Conservation (phyloP, 2,113 vertebrate genomes). For the Centropristis striata region DNA sequence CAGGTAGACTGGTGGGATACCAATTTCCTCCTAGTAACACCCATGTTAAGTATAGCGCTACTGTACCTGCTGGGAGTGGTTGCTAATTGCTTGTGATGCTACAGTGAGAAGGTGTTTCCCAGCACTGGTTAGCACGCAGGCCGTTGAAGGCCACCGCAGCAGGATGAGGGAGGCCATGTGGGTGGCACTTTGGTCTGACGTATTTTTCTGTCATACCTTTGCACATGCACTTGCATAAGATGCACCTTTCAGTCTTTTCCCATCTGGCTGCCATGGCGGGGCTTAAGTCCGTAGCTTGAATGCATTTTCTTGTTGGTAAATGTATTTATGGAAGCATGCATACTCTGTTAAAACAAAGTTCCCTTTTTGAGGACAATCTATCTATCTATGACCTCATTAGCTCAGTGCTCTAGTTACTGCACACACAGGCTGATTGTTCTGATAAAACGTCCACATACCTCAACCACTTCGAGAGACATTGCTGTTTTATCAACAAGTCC, state of each 20-base stretch:
- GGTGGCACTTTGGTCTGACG: slow-evolving; percentile 64
- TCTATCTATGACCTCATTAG: slow-evolving; percentile 50
- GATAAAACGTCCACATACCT: slow-evolving; percentile 14
- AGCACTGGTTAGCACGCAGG: slow-evolving; percentile 49
- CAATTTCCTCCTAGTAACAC: slow-evolving; percentile 10
- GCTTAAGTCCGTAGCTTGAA: background rate
- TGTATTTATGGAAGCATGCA: background rate
- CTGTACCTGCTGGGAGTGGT: slow-evolving; percentile 27
- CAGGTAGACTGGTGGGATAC: slow-evolving; percentile 53
- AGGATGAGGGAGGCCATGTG: slow-evolving; percentile 60
- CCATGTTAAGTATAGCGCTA: slow-evolving; percentile 33
- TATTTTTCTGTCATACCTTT: slow-evolving; percentile 45
- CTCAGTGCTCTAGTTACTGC: slow-evolving; percentile 28
- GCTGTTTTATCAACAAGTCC: slow-evolving; percentile 2
- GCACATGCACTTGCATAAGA: slow-evolving; percentile 11
- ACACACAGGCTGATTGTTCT: slow-evolving; percentile 16
- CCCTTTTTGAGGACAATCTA: background rate
- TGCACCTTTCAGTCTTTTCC: background rate
- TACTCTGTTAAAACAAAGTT: background rate
- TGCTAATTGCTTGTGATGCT: slow-evolving; percentile 48
- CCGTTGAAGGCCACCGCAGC: slow-evolving; percentile 49
- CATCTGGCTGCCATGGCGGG: background rate
- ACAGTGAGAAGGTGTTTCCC: slow-evolving; percentile 53
- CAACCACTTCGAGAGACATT: background rate
- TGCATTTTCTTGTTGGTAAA: background rate